Evolutionary conservation across 1,140 invertebrate genomes (phyloP), one percentile per base, ranked within the genome.

Genomic region (Drosophila bocqueti): DNA sequence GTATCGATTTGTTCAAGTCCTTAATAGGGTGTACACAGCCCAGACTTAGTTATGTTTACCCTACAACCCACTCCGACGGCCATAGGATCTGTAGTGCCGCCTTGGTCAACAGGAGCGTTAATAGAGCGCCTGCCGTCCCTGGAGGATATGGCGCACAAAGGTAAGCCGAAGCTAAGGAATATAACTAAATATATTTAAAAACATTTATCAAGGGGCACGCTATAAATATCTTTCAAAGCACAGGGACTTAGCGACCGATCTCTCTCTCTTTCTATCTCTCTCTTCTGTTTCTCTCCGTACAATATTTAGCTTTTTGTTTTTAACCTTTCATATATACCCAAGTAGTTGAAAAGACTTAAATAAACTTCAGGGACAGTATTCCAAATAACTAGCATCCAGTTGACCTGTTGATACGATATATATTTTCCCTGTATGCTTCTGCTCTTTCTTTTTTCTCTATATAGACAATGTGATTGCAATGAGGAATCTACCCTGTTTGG

Each of bases 401-500:
- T 61, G 34, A 79, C 52, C 62, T 54, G 54, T 68, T 71, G 40
- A 43, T 58, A 60, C 47, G 61, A 78, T 73, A 55, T 38, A 38
- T 63, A 73, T 55, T 76, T 72, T 69, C 57, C 75, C 15, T 63
- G 49, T 81, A 9, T 81, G 72, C 63, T 84, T 62, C 55, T 89
- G 77, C 77, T 87, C 79, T 79, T 40, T 92, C 21, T 47, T 49
- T 47, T 57, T 57, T 40, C 36, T 57, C 15, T 16, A 55, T 92
- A 65, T 92, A 93, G 92, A 93, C 79, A 92, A 91, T 91, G 76
- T 89, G 36, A 84, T 93, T 81, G 79, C 83, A 31, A 91, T 93
- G 92, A 84, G 89, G 91, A 92, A 92, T 90, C 81, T 92, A 34
- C 91, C 91, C 21, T 90, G 91, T 69, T 79, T 92, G 76, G 75